These are phyloP conservation scores for Aphelocoma coerulescens DNA, from an alignment of 2,113 vertebrate species.

Conservation along the genomic window DNA sequence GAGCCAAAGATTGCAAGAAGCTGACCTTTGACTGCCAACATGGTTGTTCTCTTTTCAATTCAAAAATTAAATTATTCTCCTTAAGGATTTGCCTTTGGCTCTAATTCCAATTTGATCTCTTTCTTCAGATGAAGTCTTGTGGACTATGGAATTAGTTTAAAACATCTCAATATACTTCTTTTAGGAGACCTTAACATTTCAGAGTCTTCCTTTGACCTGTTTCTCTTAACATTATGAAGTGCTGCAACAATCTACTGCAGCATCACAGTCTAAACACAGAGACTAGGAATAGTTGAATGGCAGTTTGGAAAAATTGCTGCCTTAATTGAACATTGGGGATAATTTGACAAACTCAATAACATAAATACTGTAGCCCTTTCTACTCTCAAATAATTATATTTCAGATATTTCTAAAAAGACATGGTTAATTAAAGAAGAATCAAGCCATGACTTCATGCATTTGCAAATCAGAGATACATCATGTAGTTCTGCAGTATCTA, in stretches of 20 bases:
- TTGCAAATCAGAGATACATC: background rate
- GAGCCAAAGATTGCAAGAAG: background rate
- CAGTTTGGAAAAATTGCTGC: background rate
- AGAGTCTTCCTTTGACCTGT: background rate
- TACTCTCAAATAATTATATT: conserved; percentile 9
- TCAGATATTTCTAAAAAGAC: background rate
- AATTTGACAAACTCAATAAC: background rate
- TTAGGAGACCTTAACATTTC: background rate
- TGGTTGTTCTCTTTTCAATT: background rate
- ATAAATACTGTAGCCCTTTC: background rate
- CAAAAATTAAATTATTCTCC: conserved; percentile 9
- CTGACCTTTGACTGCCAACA: background rate
- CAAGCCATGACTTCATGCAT: background rate
- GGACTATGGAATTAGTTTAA: background rate
- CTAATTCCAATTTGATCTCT: background rate
- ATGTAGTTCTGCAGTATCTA: background rate
- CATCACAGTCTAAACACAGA: background rate
- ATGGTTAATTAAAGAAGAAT: background rate
- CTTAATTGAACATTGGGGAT: background rate
- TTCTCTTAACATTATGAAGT: background rate
- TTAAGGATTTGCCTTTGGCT: conserved; percentile 21
- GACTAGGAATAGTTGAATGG: background rate
- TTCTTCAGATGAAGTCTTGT: background rate
- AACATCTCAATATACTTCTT: background rate
- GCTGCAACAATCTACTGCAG: background rate